A percentile compares a stretch with the other conserved stretches of the same genome.
phyloP scores from a whole-genome alignment of 1,140 invertebrate genomes.

The Lepidotrigona ventralis region DNA sequence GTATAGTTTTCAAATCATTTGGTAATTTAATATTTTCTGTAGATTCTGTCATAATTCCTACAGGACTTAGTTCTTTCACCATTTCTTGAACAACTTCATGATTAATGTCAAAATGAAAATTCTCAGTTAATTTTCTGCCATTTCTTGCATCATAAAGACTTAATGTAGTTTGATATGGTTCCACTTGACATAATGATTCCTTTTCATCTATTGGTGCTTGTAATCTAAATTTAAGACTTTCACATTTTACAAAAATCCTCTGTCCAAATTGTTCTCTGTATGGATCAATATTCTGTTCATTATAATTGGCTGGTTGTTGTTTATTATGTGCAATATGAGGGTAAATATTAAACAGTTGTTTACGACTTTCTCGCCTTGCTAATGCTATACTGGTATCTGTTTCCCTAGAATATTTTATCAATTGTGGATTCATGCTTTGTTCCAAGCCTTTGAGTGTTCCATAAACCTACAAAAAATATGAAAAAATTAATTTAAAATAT shows the following conservation, averaged over 20 bases:
- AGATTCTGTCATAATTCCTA: constrained; percentile 63
- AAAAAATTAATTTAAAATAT: background rate
- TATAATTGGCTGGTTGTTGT: constrained; percentile 71
- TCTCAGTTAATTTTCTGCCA: constrained; percentile 93
- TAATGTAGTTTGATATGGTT: constrained; percentile 94
- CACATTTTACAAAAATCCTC: constrained; percentile 90
- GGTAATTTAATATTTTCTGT: constrained; percentile 64
- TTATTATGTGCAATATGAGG: constrained; percentile 81
- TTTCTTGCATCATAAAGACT: constrained; percentile 92
- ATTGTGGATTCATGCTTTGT: constrained; percentile 93
- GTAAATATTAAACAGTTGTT: constrained; percentile 86
- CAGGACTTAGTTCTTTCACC: constrained; percentile 77
- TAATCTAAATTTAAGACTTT: constrained; percentile 89
- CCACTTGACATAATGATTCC: constrained; percentile 90
- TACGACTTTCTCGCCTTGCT: constrained; percentile 87
- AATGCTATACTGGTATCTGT: constrained; percentile 92
- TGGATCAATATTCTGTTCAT: constrained; percentile 81
- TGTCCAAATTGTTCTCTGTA: constrained; percentile 93
- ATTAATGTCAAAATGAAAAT: constrained; percentile 96
- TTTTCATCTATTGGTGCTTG: constrained; percentile 91
- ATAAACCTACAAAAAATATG: constrained; percentile 70
- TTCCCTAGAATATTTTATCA: constrained; percentile 94
- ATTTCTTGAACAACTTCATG: constrained; percentile 83
- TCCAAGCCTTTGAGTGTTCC: constrained; percentile 92
- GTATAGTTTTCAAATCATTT: constrained; percentile 81